phyloP scores from a whole-genome alignment of 2,113 vertebrate species.

The Clarias gariepinus region DNA sequence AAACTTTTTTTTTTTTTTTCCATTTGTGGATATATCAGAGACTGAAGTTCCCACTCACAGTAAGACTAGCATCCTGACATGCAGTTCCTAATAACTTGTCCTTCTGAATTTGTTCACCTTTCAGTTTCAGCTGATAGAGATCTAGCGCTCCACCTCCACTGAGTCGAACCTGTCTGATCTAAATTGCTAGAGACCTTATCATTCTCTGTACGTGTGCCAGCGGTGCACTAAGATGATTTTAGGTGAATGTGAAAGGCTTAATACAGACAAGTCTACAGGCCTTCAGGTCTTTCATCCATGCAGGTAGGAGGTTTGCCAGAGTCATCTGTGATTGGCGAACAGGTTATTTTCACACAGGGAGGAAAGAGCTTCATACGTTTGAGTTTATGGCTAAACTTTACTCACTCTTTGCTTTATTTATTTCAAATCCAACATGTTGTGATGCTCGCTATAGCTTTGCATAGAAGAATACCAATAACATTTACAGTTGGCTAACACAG shows the following conservation, averaged over 20 bases:
- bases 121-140: slow-evolving; percentile 52
- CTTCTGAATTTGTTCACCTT: slow-evolving; percentile 45
- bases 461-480: slow-evolving; percentile 2
- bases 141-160: slow-evolving; percentile 46
- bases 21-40: slow-evolving; percentile 8
- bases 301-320: slow-evolving; percentile 55
- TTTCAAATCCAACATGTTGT: neutral
- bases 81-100: slow-evolving; percentile 31
- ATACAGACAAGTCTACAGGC: slow-evolving; percentile 47
- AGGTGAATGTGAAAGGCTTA: slow-evolving; percentile 57
- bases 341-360: neutral
- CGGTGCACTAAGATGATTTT: slow-evolving; percentile 59
- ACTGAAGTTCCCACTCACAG: neutral
- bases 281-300: slow-evolving; percentile 31
- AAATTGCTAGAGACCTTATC: slow-evolving; percentile 49
- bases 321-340: slow-evolving; percentile 21
- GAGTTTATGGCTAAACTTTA: neutral
- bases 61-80: slow-evolving; percentile 11
- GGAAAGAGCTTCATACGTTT: neutral
- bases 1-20: neutral
- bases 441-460: neutral
- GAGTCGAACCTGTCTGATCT: slow-evolving; percentile 36
- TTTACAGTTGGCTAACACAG: neutral
- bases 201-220: slow-evolving; percentile 53
- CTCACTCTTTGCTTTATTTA: neutral